Evolutionary conservation across 2,113 vertebrate genomes (phyloP), one percentile per base, ranked within the genome.

Genomic region (Lanius collurio): DNA sequence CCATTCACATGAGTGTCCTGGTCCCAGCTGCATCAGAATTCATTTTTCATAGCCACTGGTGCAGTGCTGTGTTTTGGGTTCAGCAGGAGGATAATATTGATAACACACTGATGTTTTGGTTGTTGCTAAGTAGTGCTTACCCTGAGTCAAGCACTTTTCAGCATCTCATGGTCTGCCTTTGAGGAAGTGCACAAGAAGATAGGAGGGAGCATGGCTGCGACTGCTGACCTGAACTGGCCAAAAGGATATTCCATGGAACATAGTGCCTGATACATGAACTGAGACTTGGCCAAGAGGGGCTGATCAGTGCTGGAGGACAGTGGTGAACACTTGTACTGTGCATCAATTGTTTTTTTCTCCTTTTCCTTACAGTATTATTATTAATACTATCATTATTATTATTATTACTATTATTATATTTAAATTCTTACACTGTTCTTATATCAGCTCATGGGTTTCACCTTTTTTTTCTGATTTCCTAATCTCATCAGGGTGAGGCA

Each of bases 261-360:
- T 18, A 2, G 1, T 4, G 3, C n/a, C 30, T 2, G 0, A 19
- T 37, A 11, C 5, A 42, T 13, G 53, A 83, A 62, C 5, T 35
- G 18, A 41, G 39, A 47, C n/a, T 4, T 89, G 70, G n/a, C 41
- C 1, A 0, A 63, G 46, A 76, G 14, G 30, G 21, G 41, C 28
- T 62, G n/a, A 68, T 15, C 55, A 27, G 21, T 55, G 24, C 33
- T 47, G 12, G 21, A 23, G 6, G 5, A 44, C 20, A 39, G 52
- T 39, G 28, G 11, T 39, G 62, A 68, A 26, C n/a, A 55, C 22
- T 23, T 62, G 19, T 59, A 74, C 24, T 39, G 33, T 14, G 5
- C 11, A 42, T 23, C 47, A 62, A 21, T 68, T 35, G 26, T 35
- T 75, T 68, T 30, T 35, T 7, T 60, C 53, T 55, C 24, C 20